Percentiles rank a stretch among this genome's conserved stretches.
These are phyloP conservation scores for Nemurella pictetii DNA, from an alignment of 2,888 invertebrate species.

Conservation along the genomic window DNA sequence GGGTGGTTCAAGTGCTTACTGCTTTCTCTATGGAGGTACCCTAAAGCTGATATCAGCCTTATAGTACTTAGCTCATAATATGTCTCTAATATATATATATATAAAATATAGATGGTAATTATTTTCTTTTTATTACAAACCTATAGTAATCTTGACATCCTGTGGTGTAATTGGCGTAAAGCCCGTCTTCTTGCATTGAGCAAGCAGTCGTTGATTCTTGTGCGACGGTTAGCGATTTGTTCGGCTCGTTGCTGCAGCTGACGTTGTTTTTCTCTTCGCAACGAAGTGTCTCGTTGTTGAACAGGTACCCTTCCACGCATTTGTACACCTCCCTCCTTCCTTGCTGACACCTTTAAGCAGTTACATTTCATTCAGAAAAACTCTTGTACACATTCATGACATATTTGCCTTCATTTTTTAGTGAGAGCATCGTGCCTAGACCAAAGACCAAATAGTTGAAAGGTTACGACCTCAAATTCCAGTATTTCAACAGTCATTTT, in stretches of 20 bases:
- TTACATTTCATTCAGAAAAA: neutral
- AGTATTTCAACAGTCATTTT: no score
- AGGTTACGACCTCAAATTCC: no score
- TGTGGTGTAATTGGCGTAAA: slow-evolving; percentile 55
- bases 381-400: no score
- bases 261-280: slow-evolving; percentile 34
- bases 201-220: neutral
- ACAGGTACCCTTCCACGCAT: slow-evolving; percentile 39
- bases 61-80: no score
- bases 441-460: no score
- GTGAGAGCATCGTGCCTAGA: no score
- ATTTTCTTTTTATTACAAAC: slow-evolving; percentile 16
- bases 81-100: no score
- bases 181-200: slow-evolving; percentile 52
- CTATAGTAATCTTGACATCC: slow-evolving; percentile 55
- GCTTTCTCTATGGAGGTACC: no score
- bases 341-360: slow-evolving; percentile 24
- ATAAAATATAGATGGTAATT: no score
- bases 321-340: slow-evolving; percentile 36
- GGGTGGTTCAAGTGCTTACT: no score
- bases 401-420: no score
- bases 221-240: neutral
- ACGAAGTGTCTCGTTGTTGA: slow-evolving; percentile 28
- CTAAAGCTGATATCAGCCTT: no score
- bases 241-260: neutral